Percentiles rank a stretch among this genome's conserved stretches.
These are phyloP conservation scores for Papilio elwesi DNA, from an alignment of 2,888 invertebrate species.

Conservation along the genomic window DNA sequence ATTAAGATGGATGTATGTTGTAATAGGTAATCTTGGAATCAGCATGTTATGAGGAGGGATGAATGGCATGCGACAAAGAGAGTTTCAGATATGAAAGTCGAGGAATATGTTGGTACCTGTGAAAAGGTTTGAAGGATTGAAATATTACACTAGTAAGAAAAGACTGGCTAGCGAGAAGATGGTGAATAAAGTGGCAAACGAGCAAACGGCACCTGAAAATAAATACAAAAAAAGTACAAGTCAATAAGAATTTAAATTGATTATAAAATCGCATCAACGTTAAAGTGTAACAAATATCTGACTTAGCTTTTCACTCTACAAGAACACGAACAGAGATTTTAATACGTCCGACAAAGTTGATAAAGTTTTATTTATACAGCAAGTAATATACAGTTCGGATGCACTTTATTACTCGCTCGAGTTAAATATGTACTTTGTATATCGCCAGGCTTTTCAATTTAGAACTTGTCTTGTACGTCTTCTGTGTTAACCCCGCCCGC, in stretches of 20 bases:
- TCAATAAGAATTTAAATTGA: background rate
- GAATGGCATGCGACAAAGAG: no score
- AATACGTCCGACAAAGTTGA: conserved; percentile 39
- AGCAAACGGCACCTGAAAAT: no score
- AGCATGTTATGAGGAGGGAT: no score
- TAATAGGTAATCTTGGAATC: no score
- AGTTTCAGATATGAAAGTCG: no score
- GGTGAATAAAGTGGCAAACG: no score
- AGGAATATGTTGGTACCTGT: no score
- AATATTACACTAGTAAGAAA: no score
- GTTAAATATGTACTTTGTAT: conserved; percentile 39
- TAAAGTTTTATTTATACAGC: conserved; percentile 38
- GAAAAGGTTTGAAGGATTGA: no score
- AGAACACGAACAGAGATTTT: conserved; percentile 31
- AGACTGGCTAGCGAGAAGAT: no score
- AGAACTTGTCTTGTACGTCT: conserved; percentile 40
- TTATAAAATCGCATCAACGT: background rate
- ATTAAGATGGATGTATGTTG: no score
- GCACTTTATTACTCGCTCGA: conserved; percentile 36
- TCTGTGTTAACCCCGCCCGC: conserved; percentile 44
- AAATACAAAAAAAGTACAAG: no score
- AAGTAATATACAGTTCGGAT: conserved; percentile 36
- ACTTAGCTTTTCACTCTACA: background rate
- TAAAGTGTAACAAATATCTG: conserved; percentile 18
- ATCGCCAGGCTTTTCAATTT: conserved; percentile 39